Evolutionary conservation across 2,888 invertebrate genomes (phyloP).

Genomic region (Tethea ocularis): DNA sequence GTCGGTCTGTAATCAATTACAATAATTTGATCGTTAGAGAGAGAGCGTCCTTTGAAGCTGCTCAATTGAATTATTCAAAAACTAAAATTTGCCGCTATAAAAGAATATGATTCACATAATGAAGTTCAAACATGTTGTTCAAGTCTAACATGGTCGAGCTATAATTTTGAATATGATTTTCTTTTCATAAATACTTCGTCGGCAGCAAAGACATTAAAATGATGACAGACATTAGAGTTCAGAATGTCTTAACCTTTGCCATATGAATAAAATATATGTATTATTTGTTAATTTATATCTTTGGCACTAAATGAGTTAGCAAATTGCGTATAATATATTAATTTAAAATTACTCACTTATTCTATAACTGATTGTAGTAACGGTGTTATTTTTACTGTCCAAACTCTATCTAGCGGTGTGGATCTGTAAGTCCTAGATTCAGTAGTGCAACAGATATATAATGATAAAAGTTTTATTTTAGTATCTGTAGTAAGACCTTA

Average conservation of each 20-base stretch:
- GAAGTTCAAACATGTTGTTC: neutral
- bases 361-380: neutral
- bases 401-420: too few species aligned
- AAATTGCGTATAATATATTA: neutral
- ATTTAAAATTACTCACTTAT: neutral
- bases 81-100: neutral
- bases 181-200: too few species aligned
- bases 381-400: too few species aligned
- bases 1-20: neutral
- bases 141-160: too few species aligned
- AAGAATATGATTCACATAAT: neutral
- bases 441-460: too few species aligned
- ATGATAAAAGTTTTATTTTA: too few species aligned
- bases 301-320: neutral
- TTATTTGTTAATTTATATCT: too few species aligned
- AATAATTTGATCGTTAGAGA: too few species aligned
- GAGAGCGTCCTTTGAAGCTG: neutral
- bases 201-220: too few species aligned
- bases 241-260: neutral
- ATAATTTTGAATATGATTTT: neutral
- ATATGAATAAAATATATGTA: too few species aligned
- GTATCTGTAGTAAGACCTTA: too few species aligned
- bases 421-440: too few species aligned
- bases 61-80: neutral
- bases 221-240: neutral